Percentiles rank a stretch among this genome's conserved stretches.
Conservation (phyloP, 2,113 vertebrate genomes). For the Myiozetetes cayanensis region DNA sequence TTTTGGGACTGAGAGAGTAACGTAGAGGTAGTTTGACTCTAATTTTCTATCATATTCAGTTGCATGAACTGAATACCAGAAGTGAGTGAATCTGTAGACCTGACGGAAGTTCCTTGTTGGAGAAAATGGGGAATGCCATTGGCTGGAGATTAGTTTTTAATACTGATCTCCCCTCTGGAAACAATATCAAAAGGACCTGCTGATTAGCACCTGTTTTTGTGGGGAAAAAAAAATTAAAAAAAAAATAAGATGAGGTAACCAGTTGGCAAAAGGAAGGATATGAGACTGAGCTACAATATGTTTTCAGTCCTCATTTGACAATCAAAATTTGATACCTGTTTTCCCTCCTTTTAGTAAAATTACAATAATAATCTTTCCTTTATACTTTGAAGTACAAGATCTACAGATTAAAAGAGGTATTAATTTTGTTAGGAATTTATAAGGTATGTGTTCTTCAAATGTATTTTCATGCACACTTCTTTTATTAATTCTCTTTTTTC, state of each 20-base stretch:
- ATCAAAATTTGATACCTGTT: neutral
- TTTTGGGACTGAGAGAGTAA: neutral
- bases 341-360: conserved; percentile 2
- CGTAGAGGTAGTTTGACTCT: neutral
- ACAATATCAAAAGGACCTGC: neutral
- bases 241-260: neutral
- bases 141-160: neutral
- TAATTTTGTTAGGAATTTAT: conserved; percentile 5
- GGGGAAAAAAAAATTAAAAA: neutral
- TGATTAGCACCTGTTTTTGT: neutral
- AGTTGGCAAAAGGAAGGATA: neutral
- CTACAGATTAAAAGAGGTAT: neutral
- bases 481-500: neutral
- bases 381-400: neutral
- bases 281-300: neutral
- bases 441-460: neutral
- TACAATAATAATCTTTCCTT: neutral
- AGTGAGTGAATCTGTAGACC: neutral
- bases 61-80: neutral
- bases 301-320: neutral
- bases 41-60: accelerated
- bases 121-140: neutral
- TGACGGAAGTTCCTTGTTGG: neutral
- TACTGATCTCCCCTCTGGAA: neutral
- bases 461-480: neutral